Conservation (phyloP, 2,888 invertebrate species). For the Bhutanitis thaidina region DNA sequence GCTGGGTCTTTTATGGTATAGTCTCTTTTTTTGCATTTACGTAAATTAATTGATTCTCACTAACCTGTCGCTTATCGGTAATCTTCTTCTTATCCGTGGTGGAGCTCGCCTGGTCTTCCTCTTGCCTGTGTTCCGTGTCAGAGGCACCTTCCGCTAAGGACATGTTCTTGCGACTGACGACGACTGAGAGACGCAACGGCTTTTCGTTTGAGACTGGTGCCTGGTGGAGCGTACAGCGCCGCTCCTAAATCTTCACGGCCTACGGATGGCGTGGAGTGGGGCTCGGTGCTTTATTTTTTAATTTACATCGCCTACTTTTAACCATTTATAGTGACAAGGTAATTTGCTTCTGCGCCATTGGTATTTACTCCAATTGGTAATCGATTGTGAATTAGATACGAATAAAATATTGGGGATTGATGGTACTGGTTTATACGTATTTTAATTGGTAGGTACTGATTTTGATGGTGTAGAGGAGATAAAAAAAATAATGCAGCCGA, state of each 20-base stretch:
- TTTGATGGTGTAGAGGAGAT: neutral
- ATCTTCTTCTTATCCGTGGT: slow-evolving; percentile 25
- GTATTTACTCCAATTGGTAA: slow-evolving; percentile 15
- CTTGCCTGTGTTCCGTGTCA: slow-evolving; percentile 54
- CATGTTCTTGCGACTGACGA: slow-evolving; percentile 64
- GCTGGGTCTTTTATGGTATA: too few relatives aligned
- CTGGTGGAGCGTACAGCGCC: slow-evolving; percentile 55
- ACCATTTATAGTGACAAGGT: slow-evolving; percentile 1
- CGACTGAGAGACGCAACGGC: slow-evolving; percentile 39
- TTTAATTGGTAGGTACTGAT: neutral
- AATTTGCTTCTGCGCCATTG: neutral
- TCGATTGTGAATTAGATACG: neutral
- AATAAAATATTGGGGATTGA: too few relatives aligned
- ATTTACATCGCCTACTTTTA: slow-evolving; percentile 6
- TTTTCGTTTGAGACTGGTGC: slow-evolving; percentile 56
- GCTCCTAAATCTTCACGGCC: slow-evolving; percentile 39
- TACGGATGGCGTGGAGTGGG: slow-evolving; percentile 37
- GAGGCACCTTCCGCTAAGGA: slow-evolving; percentile 71
- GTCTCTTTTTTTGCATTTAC: too few relatives aligned
- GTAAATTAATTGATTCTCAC: too few relatives aligned
- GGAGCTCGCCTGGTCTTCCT: slow-evolving; percentile 27
- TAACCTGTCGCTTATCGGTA: slow-evolving; percentile 32
- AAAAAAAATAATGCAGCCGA: too few relatives aligned
- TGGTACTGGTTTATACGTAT: neutral
- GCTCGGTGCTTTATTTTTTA: slow-evolving; percentile 20